Base-by-base conservation (phyloP, 2,797 vertebrate species). In the Hydrophis major region DNA sequence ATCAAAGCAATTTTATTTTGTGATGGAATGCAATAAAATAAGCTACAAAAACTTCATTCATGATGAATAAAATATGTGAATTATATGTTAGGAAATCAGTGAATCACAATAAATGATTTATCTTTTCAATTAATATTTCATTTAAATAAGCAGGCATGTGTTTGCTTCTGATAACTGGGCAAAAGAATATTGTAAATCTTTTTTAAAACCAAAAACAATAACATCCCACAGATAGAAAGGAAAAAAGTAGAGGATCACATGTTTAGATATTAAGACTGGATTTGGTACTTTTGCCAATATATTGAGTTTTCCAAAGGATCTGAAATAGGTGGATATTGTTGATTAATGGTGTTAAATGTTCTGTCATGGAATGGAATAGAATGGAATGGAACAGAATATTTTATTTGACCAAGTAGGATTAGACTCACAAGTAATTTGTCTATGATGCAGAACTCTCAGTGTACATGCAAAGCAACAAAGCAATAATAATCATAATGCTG, bases 71-170 rank as follows among this genome's bases (percentile, higher is more conserved):
- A 22, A 18, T 20, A 55, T 91, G 0, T 7, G 0, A 47, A 1
- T 0, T 1, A 0, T 22, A 2, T 87, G 2, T 6, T 2, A 55
- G 0, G 0, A 3, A 2, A 0, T 5, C 7, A 18, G 0, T 0
- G 28, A 50, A 61, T 78, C 13, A 13, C 0, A 18, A 55, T 59
- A 4, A 12, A 0, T 8, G 25, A 57, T 12, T 0, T 0, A 69
- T 16, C 16, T 47, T 89, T 66, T 50, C n/a, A 50, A 86, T 13
- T 55, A 53, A 47, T 37, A 22, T 32, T 55, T 60, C 27, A 56
- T 37, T 28, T 0, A 13, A n/a, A 86, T 8, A 86, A 47, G 27
- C 27, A 86, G 47, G 32, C 12, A 37, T 14, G 12, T 32, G 12
- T 2, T 27, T 22, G 5, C n/a, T 22, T 55, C 16, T 53, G 47